A percentile compares a stretch with the other conserved stretches of the same genome.
Conservation (phyloP, 2,113 vertebrate species). For the Trichomycterus rosablanca region DNA sequence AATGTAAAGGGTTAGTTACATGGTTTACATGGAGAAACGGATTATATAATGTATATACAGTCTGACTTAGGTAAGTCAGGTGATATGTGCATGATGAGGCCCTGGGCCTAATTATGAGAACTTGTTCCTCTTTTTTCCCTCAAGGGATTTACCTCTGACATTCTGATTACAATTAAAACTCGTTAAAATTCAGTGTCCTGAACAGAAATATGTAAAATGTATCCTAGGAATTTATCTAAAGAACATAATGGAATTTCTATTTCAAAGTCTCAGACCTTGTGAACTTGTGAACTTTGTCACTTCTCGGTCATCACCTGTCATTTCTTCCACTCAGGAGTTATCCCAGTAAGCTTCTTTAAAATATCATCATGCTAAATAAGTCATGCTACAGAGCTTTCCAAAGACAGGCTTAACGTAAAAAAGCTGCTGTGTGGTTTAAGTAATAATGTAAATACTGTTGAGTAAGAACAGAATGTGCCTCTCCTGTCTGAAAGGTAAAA, state of each 20-base stretch:
- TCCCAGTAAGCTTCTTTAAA: neutral
- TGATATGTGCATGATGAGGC: neutral
- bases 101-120: neutral
- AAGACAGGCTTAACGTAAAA: neutral
- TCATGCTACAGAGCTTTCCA: too few species aligned
- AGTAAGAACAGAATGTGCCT: slow-evolving; percentile 48
- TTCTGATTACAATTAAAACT: too few species aligned
- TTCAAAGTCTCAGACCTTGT: too few species aligned
- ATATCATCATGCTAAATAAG: neutral
- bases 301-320: neutral
- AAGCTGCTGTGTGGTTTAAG: neutral
- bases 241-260: too few species aligned
- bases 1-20: too few species aligned
- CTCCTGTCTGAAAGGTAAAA: slow-evolving; percentile 7
- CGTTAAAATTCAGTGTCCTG: too few species aligned
- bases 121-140: neutral
- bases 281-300: too few species aligned
- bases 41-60: too few species aligned
- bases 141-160: too few species aligned
- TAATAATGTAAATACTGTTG: slow-evolving; percentile 7
- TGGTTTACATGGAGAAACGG: too few species aligned
- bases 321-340: neutral
- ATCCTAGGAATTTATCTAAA: too few species aligned
- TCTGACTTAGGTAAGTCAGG: neutral
- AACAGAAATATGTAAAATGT: too few species aligned